Evolutionary conservation across 2,797 vertebrate genomes (phyloP).

Genomic region (Siniperca scherzeri): DNA sequence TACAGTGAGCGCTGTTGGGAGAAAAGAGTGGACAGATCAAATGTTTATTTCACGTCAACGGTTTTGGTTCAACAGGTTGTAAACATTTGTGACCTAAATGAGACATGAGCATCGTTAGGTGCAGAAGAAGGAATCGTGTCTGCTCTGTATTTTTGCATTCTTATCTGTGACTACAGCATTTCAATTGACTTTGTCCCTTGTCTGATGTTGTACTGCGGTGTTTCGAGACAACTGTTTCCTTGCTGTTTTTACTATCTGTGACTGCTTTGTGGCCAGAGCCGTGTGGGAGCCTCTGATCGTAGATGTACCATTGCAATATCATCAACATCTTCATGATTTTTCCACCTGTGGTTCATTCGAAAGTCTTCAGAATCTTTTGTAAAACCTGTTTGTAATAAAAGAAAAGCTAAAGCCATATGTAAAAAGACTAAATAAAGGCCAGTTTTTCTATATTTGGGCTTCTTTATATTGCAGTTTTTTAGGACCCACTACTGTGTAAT

Average conservation of each 20-base stretch:
- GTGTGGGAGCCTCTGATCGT: conserved; percentile 45
- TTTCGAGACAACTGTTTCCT: conserved; percentile 50
- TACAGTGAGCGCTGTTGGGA: conserved; percentile 32
- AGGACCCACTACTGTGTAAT: neutral
- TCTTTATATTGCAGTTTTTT: neutral
- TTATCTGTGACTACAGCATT: conserved; percentile 44
- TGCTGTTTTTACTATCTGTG: conserved; percentile 50
- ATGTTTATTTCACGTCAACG: conserved; percentile 7
- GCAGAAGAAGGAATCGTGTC: conserved; percentile 55
- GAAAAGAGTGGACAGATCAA: conserved; percentile 30
- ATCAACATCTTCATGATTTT: conserved; percentile 55
- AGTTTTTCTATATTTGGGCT: conserved; percentile 70
- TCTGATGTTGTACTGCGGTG: conserved; percentile 55
- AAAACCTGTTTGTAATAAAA: conserved; percentile 83
- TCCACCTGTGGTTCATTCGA: conserved; percentile 72
- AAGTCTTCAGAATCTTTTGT: conserved; percentile 80
- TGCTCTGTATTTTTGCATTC: conserved; percentile 41
- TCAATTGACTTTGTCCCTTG: conserved; percentile 44
- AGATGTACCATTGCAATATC: conserved; percentile 54
- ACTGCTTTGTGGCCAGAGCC: conserved; percentile 49
- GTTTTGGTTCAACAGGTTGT: conserved; percentile 37
- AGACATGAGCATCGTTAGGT: conserved; percentile 24
- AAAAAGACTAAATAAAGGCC: conserved; percentile 82
- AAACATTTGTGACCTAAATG: conserved; percentile 40
- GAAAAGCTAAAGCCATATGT: conserved; percentile 86